These are phyloP conservation scores for Verasper variegatus DNA, from an alignment of 2,113 vertebrate genomes.

Conservation along the genomic window DNA sequence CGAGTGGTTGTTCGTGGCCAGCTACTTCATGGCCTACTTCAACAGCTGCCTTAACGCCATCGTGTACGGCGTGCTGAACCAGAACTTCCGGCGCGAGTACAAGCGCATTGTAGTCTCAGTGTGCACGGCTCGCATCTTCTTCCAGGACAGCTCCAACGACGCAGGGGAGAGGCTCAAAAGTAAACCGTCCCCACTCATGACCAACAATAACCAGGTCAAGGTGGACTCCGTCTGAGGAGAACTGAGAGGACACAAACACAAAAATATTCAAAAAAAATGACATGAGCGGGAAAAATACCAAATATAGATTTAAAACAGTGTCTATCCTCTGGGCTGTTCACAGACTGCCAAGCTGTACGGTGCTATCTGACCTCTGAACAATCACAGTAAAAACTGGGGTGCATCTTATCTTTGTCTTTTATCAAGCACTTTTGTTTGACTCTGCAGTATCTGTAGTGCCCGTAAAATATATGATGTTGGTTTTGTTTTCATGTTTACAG, in stretches of 20 bases:
- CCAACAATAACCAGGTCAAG: constrained; percentile 91
- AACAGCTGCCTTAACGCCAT: constrained; percentile 99
- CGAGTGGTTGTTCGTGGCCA: constrained; percentile 95
- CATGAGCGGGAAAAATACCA: constrained; percentile 62
- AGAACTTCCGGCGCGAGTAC: constrained; percentile 97
- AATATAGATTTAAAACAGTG: constrained; percentile 64
- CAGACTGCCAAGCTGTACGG: constrained; percentile 52
- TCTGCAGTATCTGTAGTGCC: constrained; percentile 69
- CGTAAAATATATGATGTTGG: constrained; percentile 69
- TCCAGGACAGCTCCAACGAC: constrained; percentile 91
- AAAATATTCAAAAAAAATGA: constrained; percentile 13
- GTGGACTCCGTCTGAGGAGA: constrained; percentile 88
- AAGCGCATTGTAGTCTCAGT: constrained; percentile 90
- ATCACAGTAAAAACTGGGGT: constrained; percentile 66
- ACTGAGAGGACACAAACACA: background rate
- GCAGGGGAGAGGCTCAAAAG: constrained; percentile 88
- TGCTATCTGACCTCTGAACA: constrained; percentile 75
- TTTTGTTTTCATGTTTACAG: constrained; percentile 76
- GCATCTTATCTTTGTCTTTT: constrained; percentile 64
- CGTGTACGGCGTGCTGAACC: constrained; percentile 95
- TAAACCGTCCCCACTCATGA: constrained; percentile 91
- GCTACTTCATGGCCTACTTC: constrained; percentile 99
- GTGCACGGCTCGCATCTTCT: constrained; percentile 89
- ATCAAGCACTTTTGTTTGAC: constrained; percentile 69
- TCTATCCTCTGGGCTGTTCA: constrained; percentile 52